Base-by-base conservation (phyloP, 53 echinoderm and acorn worm species). In the Paracentrotus lividus region DNA sequence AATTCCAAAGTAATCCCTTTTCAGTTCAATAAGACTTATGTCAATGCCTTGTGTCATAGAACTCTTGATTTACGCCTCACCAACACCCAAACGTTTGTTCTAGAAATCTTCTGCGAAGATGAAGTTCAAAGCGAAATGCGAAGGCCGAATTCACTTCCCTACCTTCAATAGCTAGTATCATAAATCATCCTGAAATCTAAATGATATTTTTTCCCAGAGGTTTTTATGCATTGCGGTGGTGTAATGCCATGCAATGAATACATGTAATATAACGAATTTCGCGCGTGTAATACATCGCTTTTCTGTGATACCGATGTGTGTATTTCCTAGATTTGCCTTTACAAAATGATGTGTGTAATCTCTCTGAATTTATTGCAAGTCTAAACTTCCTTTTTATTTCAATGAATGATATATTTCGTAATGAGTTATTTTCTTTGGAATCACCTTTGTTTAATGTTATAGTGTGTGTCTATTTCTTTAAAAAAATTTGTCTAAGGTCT, bases 181-280 rank as follows among this genome's bases (percentile, higher is more conserved):
- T 81, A 26, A 45, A 47, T 47, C n/a, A 20, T 18, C n/a, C 47
- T 81, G n/a, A 24, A 27, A 81, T 81, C 44, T 45, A 16, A 45
- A 81, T 81, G n/a, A 81, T 81, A 81, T 81, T 47, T n/a, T n/a
- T n/a, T n/a, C n/a, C 42, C 3, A 76, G 47, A 47, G 12, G 81
- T 45, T 81, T 81, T 81, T 81, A 49, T 81, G 31, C 77, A 42
- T 42, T 77, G 77, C 42, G 23, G 88, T 88, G 88, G 88, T 57
- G 3, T 57, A 57, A 88, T 57, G 56, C 88, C 88, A 2, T 21
- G 58, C 54, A 38, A 88, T 88, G 88, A 88, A 88, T 88, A 88
- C 56, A 88, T 88, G 88, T 38, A 88, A 88, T 52, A 57, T 88
- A 56, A 57, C 52, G 32, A 26, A 85, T 49, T 14, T 52, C 13